Conservation (phyloP, 1,140 invertebrate genomes). For the Drosophila auraria region DNA sequence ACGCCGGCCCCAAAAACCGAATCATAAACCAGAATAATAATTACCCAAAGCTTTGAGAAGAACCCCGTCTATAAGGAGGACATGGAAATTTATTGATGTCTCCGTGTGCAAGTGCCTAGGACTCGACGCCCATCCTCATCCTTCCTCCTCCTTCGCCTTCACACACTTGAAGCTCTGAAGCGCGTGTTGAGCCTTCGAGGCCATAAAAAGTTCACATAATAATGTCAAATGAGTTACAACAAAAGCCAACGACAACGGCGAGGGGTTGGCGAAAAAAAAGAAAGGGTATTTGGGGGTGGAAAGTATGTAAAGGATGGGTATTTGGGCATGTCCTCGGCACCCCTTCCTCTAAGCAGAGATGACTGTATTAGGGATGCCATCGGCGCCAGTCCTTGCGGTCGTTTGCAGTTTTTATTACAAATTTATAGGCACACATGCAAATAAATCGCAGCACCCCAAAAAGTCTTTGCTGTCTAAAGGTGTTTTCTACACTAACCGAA, state of each 20-base stretch:
- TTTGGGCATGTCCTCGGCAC: slow-evolving; percentile 25
- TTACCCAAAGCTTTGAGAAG: slow-evolving; percentile 74
- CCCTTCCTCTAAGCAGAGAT: slow-evolving; percentile 52
- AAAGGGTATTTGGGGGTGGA: slow-evolving; percentile 16
- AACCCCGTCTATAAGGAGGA: slow-evolving; percentile 44
- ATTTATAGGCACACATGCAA: slow-evolving; percentile 84
- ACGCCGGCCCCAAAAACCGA: slow-evolving; percentile 60
- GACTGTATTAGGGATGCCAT: slow-evolving; percentile 73
- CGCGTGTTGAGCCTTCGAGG: slow-evolving; percentile 69
- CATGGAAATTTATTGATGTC: slow-evolving; percentile 77
- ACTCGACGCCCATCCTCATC: not conserved
- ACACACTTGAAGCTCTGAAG: slow-evolving; percentile 36
- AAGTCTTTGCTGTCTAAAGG: slow-evolving; percentile 12
- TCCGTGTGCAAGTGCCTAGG: slow-evolving; percentile 62
- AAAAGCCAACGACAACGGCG: slow-evolving; percentile 53
- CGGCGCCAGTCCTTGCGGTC: slow-evolving; percentile 65
- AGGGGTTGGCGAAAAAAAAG: slow-evolving; percentile 7
- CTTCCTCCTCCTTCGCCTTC: slow-evolving; percentile 1
- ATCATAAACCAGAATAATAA: slow-evolving; percentile 84
- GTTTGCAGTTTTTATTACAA: slow-evolving; percentile 83
- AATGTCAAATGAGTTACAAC: slow-evolving; percentile 84
- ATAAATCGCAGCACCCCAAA: slow-evolving; percentile 69
- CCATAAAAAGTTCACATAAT: slow-evolving; percentile 84
- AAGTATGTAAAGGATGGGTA: slow-evolving; percentile 10
- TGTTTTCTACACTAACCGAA: slow-evolving; percentile 9